Percentiles rank a stretch among this genome's conserved stretches.
Conservation (phyloP, 2,113 vertebrate genomes). For the Myotis lucifugus region DNA sequence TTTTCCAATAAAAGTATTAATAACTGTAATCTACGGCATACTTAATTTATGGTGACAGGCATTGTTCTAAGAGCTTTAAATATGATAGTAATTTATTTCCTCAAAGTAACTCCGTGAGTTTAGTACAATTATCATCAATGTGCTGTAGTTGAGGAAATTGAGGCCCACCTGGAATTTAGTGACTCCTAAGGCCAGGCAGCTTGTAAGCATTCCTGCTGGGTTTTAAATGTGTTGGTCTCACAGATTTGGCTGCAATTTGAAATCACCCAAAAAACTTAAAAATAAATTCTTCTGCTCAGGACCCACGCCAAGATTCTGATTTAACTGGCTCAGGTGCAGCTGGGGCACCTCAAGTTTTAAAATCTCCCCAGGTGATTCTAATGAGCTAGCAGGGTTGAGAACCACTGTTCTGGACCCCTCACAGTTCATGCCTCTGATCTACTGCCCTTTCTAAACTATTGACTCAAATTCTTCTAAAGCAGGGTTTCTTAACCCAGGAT, state of each 20-base stretch:
- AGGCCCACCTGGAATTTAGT: not conserved
- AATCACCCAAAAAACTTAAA: not conserved
- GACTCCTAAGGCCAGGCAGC: not conserved
- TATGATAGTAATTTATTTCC: not conserved
- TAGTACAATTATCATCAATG: not conserved
- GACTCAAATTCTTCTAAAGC: not conserved
- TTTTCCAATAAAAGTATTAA: conserved; percentile 42
- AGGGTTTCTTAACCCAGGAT: not conserved
- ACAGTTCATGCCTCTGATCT: not conserved
- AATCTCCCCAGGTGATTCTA: not conserved
- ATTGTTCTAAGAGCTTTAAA: not conserved
- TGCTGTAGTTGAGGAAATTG: not conserved
- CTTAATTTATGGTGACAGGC: not conserved
- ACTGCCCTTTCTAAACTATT: not conserved
- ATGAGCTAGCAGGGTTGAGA: not conserved
- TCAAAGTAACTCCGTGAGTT: not conserved
- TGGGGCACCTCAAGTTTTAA: not conserved
- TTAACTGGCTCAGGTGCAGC: not conserved
- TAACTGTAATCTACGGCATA: not conserved
- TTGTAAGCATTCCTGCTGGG: not conserved
- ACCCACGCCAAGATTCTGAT: not conserved
- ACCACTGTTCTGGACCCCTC: not conserved
- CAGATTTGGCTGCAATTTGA: not conserved
- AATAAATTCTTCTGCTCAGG: not conserved
- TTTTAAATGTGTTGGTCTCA: not conserved